phyloP scores from a whole-genome alignment of 1,140 invertebrate species.

The Bombus confusus region DNA sequence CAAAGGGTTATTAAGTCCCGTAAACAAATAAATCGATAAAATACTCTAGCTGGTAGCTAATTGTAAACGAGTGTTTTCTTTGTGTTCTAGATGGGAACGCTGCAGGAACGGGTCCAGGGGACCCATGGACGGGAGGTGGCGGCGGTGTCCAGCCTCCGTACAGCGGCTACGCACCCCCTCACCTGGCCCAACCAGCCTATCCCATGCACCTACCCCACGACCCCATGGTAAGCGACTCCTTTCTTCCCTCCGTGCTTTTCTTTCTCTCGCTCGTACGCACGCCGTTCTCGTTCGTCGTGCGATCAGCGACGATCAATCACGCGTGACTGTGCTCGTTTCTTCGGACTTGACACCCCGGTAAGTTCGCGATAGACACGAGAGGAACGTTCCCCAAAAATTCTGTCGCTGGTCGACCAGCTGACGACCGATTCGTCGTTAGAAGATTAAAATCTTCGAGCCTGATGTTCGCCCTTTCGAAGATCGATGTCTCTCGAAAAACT shows the following conservation, averaged over 20 bases:
- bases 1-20: not conserved
- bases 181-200: constrained; percentile 80
- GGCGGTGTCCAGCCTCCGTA: constrained; percentile 80
- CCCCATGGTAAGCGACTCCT: constrained; percentile 83
- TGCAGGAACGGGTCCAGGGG: constrained; percentile 78
- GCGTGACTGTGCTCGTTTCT: constrained; percentile 41
- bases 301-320: constrained; percentile 61
- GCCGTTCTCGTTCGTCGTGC: not conserved
- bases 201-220: constrained; percentile 85
- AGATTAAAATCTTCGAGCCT: constrained; percentile 48
- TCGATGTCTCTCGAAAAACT: constrained; percentile 17
- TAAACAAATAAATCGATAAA: no score
- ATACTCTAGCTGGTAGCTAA: not conserved
- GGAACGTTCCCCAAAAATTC: constrained; percentile 27
- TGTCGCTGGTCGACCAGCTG: constrained; percentile 33
- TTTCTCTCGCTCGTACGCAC: constrained; percentile 32
- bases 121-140: constrained; percentile 80
- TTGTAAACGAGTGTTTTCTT: not conserved
- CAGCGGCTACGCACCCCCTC: constrained; percentile 80
- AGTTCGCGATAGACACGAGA: constrained; percentile 48
- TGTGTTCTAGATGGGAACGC: constrained; percentile 81
- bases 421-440: constrained; percentile 30
- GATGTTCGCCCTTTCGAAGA: constrained; percentile 29
- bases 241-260: not conserved
- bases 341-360: constrained; percentile 38